Evolutionary conservation across 2,113 vertebrate species (phyloP).

Genomic region (Glaucomys volans): DNA sequence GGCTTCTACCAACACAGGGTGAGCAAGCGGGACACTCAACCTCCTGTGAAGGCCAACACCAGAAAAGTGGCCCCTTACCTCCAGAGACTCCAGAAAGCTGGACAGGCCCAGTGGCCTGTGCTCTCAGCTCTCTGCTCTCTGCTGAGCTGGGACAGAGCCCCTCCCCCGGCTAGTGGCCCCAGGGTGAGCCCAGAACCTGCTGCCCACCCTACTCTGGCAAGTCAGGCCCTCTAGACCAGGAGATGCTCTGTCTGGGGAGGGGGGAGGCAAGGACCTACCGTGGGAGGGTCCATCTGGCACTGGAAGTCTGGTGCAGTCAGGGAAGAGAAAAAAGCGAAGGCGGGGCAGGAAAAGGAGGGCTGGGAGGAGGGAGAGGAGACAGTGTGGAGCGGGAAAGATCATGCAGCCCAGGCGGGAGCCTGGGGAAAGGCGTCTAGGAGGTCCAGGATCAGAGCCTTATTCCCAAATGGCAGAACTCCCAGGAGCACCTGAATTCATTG

Average conservation of each 20-base stretch:
- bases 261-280: background rate
- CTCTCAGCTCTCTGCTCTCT: background rate
- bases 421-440: background rate
- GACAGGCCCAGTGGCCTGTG: no score
- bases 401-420: background rate
- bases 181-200: rapidly evolving
- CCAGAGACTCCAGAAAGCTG: background rate
- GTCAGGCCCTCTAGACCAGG: background rate
- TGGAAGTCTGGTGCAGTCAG: background rate
- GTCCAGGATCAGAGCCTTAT: background rate
- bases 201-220: background rate
- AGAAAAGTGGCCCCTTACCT: background rate
- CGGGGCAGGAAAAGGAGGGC: no score
- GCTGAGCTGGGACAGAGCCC: background rate
- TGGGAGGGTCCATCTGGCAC: background rate
- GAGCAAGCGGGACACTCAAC: background rate
- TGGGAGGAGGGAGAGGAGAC: background rate
- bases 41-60: background rate
- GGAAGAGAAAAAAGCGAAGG: background rate
- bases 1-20: background rate
- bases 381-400: background rate
- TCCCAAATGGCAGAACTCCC: background rate
- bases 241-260: no score
- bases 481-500: background rate
- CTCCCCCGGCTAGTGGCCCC: background rate